A percentile compares a stretch with the other conserved stretches of the same genome.
phyloP scores from a whole-genome alignment of 2,888 invertebrate species.

The Luperina testacea region DNA sequence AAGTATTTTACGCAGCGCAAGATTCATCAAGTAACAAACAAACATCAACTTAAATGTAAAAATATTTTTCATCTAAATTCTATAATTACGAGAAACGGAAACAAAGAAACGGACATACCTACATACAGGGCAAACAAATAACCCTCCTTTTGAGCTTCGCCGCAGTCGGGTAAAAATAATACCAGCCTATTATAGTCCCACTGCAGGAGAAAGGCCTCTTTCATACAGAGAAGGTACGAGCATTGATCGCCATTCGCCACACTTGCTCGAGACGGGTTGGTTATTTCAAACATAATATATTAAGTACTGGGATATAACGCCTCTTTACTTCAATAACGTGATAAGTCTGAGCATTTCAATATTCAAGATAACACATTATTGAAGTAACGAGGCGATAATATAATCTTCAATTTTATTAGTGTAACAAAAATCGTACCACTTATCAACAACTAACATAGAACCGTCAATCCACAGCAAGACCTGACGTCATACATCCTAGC shows the following conservation, averaged over 20 bases:
- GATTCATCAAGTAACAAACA: background rate
- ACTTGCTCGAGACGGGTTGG: background rate
- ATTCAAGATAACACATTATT: too few relatives aligned
- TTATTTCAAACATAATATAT: background rate
- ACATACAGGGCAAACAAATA: too few relatives aligned
- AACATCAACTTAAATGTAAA: background rate
- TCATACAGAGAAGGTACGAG: background rate
- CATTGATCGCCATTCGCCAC: background rate
- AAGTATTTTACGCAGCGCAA: background rate
- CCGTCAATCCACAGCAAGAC: slow-evolving; percentile 78
- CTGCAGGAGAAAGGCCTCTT: background rate
- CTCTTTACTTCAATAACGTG: too few relatives aligned
- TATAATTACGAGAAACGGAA: too few relatives aligned
- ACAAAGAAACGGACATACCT: too few relatives aligned
- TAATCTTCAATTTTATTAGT: background rate
- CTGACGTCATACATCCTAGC: slow-evolving; percentile 84
- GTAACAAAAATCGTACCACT: background rate
- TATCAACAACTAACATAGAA: slow-evolving; percentile 6
- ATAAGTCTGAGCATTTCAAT: too few relatives aligned
- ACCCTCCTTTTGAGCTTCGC: too few relatives aligned
- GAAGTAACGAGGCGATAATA: too few relatives aligned
- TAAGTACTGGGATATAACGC: too few relatives aligned
- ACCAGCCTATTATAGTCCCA: too few relatives aligned
- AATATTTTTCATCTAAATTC: background rate
- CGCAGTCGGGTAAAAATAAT: too few relatives aligned